Evolutionary conservation across 2,113 vertebrate genomes (phyloP).

Genomic region (Apeltes quadracus): DNA sequence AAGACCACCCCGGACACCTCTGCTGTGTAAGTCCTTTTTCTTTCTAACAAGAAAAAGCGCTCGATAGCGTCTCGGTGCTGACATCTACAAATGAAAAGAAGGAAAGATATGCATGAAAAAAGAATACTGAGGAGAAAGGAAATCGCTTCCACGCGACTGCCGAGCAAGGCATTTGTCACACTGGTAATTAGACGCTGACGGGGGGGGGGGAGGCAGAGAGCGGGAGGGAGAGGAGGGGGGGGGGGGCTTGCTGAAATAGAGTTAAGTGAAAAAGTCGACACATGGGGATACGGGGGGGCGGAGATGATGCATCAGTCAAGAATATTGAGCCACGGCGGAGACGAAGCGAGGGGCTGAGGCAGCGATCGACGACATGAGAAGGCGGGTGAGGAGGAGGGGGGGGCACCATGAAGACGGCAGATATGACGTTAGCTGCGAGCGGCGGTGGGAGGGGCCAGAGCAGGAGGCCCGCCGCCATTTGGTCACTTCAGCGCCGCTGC

Average conservation of each 20-base stretch:
- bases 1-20: too few relatives aligned
- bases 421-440: slow-evolving; percentile 3
- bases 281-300: slow-evolving; percentile 23
- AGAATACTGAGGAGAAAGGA: neutral
- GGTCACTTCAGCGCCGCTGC: slow-evolving; percentile 74
- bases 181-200: slow-evolving; percentile 17
- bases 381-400: too few relatives aligned
- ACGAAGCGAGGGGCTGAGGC: slow-evolving; percentile 8
- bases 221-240: neutral
- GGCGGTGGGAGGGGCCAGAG: slow-evolving; percentile 11
- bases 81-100: neutral
- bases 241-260: slow-evolving; percentile 36
- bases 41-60: neutral
- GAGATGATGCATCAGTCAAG: slow-evolving; percentile 40
- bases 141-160: neutral
- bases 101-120: neutral
- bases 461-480: slow-evolving; percentile 58
- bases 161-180: neutral
- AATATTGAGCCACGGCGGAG: slow-evolving; percentile 45
- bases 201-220: too few relatives aligned
- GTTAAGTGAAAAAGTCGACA: slow-evolving; percentile 42
- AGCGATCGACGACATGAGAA: slow-evolving; percentile 25
- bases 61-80: neutral
- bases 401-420: slow-evolving; percentile 2
- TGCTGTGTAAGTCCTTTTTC: neutral